Base-by-base conservation (phyloP, 1,140 invertebrate genomes). In the Rhagoletis zephyria region DNA sequence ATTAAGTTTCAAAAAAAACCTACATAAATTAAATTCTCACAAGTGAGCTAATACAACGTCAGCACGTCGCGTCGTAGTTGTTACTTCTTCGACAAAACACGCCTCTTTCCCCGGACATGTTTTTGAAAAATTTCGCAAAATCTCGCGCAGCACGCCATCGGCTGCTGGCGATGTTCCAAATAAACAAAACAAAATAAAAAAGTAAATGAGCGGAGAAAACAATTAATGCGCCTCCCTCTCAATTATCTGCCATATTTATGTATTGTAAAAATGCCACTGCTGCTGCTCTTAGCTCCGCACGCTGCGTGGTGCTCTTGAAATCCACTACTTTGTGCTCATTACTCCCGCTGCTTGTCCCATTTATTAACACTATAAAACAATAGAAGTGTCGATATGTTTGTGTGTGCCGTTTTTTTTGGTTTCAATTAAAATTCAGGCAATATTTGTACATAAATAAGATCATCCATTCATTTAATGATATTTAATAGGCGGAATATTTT, bases 61-160 rank as follows among this genome's bases (percentile, higher is more conserved):
- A n/a, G n/a, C n/a, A n/a, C n/a, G n/a, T n/a, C n/a, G n/a, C n/a
- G n/a, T n/a, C n/a, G n/a, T n/a, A n/a, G n/a, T n/a, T n/a, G n/a
- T n/a, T n/a, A 4, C 61, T 12, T n/a, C 12, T 63, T 4, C 61
- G 1, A 63, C 61, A 81, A 77, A 81, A 81, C 74, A 81, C 19
- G 14, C 51, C 14, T 19, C 7, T 56, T 56, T 81, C 19, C 6
- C 7, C 74, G 19, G 48, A 56, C n/a, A 81, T 81, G 48, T 56
- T 56, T 81, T 19, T 59, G n/a, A n/a, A n/a, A n/a, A n/a, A n/a
- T n/a, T n/a, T n/a, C n/a, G 16, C 45, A 81, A 56, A 81, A 81
- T 56, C 48, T 81, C 51, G 45, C 74, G 48, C 9, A 51, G 19
- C n/a, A 45, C 6, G n/a, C 74, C 48, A 81, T 56, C 48, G 74